phyloP scores from a whole-genome alignment of 2,797 vertebrate species.

The Eulemur mongoz region DNA sequence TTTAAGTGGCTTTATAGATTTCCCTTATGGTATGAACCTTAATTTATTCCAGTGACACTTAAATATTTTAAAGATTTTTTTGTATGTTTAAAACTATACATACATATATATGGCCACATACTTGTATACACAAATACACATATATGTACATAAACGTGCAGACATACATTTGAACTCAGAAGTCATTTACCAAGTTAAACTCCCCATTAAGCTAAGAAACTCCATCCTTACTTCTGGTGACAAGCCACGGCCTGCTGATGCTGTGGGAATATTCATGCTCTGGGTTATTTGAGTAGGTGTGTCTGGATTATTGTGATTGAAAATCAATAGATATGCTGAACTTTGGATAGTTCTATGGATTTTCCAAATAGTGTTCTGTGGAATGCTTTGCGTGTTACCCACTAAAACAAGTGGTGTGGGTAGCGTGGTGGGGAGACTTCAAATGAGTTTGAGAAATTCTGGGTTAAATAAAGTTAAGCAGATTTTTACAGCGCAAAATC shows the following conservation, averaged over 20 bases:
- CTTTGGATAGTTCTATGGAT: not conserved
- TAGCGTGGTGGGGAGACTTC: not conserved
- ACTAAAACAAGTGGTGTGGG: not conserved
- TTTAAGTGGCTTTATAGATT: constrained; percentile 14
- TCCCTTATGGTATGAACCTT: not conserved
- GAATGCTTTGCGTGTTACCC: not conserved
- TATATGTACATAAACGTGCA: not conserved
- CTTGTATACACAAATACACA: not conserved
- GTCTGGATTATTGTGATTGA: not conserved
- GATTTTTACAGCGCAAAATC: not conserved
- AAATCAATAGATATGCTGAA: not conserved
- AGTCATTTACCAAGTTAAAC: constrained; percentile 17
- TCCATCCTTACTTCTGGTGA: not conserved
- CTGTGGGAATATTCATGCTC: not conserved
- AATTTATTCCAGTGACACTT: not conserved
- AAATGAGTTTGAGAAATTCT: not conserved
- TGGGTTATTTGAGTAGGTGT: not conserved
- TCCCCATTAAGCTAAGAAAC: not conserved
- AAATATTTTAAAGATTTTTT: not conserved
- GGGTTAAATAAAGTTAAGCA: not conserved
- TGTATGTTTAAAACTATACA: not conserved
- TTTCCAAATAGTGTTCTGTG: not conserved
- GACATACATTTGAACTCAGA: not conserved
- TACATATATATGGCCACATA: not conserved
- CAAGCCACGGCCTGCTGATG: not conserved